These are phyloP conservation scores for Eumaeus atala DNA, from an alignment of 1,140 invertebrate genomes.

Conservation along the genomic window DNA sequence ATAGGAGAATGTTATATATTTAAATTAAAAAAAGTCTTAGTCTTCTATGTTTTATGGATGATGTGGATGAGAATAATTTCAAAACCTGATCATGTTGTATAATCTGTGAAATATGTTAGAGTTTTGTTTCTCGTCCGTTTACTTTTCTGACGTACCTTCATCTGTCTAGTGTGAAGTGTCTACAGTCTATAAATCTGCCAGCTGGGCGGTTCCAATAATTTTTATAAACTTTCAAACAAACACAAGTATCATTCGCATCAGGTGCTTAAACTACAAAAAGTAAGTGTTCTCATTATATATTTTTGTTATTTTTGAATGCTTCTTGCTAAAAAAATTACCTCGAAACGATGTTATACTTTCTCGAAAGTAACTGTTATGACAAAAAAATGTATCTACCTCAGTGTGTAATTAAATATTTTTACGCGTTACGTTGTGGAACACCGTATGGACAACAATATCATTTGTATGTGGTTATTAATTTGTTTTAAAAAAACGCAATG, in stretches of 20 bases:
- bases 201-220: conserved; percentile 60
- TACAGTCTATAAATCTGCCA: conserved; percentile 49
- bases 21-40: no score
- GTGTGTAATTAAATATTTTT: conserved; percentile 12
- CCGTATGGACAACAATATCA: no score
- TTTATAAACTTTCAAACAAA: conserved; percentile 23
- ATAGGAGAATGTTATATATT: no score
- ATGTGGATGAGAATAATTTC: no score
- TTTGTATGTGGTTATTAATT: no score
- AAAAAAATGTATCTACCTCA: conserved; percentile 23
- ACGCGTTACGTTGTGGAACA: neutral
- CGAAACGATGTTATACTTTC: conserved; percentile 6
- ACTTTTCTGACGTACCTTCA: neutral
- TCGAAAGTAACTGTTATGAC: conserved; percentile 32
- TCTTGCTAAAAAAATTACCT: conserved; percentile 13
- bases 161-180: conserved; percentile 16
- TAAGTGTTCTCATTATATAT: conserved; percentile 26
- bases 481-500: no score
- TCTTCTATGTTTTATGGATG: no score
- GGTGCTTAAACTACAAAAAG: conserved; percentile 27
- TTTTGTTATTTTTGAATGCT: conserved; percentile 14
- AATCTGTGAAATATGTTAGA: no score
- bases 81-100: no score
- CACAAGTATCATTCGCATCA: conserved; percentile 22
- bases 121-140: no score